Conservation (phyloP, 1,140 invertebrate genomes). For the Berghia stephanieae region DNA sequence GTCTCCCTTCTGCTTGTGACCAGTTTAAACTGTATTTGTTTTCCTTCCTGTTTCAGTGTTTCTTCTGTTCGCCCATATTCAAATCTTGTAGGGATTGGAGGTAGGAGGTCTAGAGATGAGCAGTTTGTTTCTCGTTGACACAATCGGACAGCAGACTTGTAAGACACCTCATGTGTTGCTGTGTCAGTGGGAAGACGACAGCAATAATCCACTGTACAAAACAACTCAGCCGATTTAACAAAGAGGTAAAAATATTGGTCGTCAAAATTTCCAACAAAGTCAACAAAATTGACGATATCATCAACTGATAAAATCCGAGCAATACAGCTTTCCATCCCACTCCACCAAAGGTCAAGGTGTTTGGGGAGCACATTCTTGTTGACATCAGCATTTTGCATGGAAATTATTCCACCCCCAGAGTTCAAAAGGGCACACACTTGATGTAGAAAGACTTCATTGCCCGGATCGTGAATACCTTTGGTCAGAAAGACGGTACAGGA, state of each 20-base stretch:
- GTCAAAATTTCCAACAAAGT: conserved; percentile 55
- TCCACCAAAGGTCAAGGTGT: conserved; percentile 57
- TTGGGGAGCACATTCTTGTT: conserved; percentile 41
- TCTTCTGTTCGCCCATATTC: conserved; percentile 42
- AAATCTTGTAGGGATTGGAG: conserved; percentile 44
- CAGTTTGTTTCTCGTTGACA: conserved; percentile 36
- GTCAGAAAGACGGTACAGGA: conserved; percentile 51
- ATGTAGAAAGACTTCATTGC: conserved; percentile 48
- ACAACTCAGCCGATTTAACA: conserved; percentile 55
- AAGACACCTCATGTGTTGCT: conserved; percentile 53
- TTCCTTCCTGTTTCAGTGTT: conserved; percentile 54
- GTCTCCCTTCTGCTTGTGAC: conserved; percentile 30
- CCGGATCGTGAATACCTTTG: conserved; percentile 42
- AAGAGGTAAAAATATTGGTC: conserved; percentile 53
- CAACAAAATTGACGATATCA: conserved; percentile 59
- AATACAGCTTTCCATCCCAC: conserved; percentile 53
- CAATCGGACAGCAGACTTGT: conserved; percentile 49
- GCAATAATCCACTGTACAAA: conserved; percentile 53
- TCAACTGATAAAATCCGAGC: conserved; percentile 53
- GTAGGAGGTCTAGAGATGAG: conserved; percentile 39
- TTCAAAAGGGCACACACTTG: conserved; percentile 55
- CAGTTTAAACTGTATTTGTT: conserved; percentile 59
- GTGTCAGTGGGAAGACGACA: conserved; percentile 55
- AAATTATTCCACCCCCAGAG: conserved; percentile 53
- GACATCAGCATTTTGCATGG: conserved; percentile 49